Evolutionary conservation across 2,113 vertebrate species (phyloP).

Genomic region (Charadrius vociferus): DNA sequence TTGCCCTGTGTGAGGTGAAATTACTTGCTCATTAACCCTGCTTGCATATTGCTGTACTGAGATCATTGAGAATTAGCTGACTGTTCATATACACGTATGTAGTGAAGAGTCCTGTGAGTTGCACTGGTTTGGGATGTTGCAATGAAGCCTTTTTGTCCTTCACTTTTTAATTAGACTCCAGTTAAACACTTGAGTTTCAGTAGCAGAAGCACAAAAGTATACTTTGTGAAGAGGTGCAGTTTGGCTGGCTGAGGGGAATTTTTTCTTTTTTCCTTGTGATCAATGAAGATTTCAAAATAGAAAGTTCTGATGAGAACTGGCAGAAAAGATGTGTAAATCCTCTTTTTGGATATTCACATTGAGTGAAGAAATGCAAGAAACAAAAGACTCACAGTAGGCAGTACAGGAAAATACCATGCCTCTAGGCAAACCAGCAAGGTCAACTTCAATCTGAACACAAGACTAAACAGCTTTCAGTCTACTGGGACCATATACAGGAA

Average conservation of each 20-base stretch:
- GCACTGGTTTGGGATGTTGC: background rate
- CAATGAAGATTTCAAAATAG: background rate
- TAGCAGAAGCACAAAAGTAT: background rate
- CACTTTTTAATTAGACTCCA: background rate
- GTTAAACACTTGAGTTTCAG: background rate
- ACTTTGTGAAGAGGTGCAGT: background rate
- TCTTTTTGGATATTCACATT: background rate
- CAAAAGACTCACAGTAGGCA: background rate
- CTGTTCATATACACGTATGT: accelerated
- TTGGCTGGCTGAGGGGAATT: background rate
- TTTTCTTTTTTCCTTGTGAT: background rate
- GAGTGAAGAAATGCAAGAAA: background rate
- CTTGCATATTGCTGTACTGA: accelerated
- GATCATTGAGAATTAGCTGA: accelerated
- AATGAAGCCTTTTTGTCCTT: background rate
- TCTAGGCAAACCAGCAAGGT: background rate
- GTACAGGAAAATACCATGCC: background rate
- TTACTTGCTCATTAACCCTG: background rate
- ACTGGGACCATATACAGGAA: background rate
- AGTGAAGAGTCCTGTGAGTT: background rate
- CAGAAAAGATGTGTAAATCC: background rate
- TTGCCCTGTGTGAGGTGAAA: background rate
- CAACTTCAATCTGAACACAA: background rate
- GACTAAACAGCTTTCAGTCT: background rate
- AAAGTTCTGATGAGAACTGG: background rate